phyloP scores from a whole-genome alignment of 2,888 invertebrate genomes.

The Scaptomyza tumidula region DNA sequence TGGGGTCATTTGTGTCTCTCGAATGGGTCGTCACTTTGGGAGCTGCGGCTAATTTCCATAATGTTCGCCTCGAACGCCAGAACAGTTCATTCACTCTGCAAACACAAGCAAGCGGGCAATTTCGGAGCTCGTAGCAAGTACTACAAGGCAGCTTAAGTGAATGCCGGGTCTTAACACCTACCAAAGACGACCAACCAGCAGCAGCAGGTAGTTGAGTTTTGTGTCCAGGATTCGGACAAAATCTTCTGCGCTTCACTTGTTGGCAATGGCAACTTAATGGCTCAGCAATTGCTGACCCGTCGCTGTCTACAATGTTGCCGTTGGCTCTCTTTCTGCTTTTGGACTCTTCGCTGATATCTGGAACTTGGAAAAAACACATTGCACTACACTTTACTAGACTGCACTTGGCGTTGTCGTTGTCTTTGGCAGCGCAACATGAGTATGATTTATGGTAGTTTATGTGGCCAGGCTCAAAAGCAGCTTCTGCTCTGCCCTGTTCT shows the following conservation, averaged over 20 bases:
- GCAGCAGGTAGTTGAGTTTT: conserved; percentile 27
- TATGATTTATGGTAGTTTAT: conserved; percentile 78
- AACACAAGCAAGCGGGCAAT: conserved; percentile 39
- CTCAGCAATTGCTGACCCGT: conserved; percentile 68
- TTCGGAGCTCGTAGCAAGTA: conserved; percentile 35
- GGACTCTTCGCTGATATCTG: conserved; percentile 33
- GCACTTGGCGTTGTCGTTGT: conserved; percentile 49
- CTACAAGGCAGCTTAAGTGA: conserved; percentile 58
- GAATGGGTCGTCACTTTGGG: conserved; percentile 69
- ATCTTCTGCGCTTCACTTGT: conserved; percentile 47
- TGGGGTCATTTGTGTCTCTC: conserved; percentile 78
- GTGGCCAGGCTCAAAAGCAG: conserved; percentile 53
- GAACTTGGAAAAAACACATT: conserved; percentile 29
- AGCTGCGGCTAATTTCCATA: conserved; percentile 70
- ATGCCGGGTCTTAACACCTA: conserved; percentile 57
- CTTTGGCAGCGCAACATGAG: conserved; percentile 74
- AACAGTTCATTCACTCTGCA: conserved; percentile 51
- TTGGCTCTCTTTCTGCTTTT: conserved; percentile 38
- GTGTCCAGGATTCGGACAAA: conserved; percentile 18
- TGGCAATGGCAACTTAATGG: conserved; percentile 72
- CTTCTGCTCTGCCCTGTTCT: conserved; percentile 38
- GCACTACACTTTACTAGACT: conserved; percentile 13
- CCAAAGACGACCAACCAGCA: neutral
- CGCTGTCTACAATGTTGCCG: conserved; percentile 51
- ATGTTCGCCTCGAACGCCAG: conserved; percentile 45